Percentiles rank a stretch among this genome's conserved stretches.
These are phyloP conservation scores for Taeniopygia guttata DNA, from an alignment of 2,797 vertebrate species.

Conservation along the genomic window DNA sequence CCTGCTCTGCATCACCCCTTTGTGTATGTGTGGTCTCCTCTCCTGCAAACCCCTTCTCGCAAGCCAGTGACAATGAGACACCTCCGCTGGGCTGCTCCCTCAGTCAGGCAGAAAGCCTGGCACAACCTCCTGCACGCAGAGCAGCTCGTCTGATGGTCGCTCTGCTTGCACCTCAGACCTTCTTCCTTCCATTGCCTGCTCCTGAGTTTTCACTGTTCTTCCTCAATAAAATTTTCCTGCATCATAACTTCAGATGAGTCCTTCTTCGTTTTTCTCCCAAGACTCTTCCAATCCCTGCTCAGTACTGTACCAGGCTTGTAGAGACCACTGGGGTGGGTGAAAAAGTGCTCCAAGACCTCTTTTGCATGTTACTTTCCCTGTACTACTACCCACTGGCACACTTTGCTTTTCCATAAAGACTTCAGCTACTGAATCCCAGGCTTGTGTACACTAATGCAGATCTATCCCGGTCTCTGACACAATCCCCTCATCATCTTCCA, in stretches of 20 bases:
- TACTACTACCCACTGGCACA: too few species aligned
- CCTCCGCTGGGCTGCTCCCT: too few species aligned
- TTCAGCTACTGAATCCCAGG: neutral
- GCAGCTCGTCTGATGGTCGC: rapidly evolving
- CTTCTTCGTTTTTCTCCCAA: too few species aligned
- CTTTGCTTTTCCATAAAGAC: neutral
- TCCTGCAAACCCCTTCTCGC: neutral
- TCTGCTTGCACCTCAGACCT: neutral
- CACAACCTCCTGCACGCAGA: too few species aligned
- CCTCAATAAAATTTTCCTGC: neutral
- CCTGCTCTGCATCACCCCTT: neutral
- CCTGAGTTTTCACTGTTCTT: neutral
- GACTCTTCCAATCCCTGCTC: neutral
- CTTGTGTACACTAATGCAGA: too few species aligned
- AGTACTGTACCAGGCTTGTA: neutral
- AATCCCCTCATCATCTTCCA: too few species aligned
- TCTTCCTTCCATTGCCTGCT: neutral
- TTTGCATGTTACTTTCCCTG: rapidly evolving
- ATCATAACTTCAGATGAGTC: neutral
- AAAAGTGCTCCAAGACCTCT: neutral
- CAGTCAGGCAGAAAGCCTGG: neutral
- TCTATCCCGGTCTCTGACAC: neutral
- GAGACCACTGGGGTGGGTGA: neutral
- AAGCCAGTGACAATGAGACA: rapidly evolving
- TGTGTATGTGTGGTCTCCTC: rapidly evolving